Evolutionary conservation across 2,888 invertebrate species (phyloP), one percentile per base, ranked within the genome.

Genomic region (Stenolophus ochropezus): DNA sequence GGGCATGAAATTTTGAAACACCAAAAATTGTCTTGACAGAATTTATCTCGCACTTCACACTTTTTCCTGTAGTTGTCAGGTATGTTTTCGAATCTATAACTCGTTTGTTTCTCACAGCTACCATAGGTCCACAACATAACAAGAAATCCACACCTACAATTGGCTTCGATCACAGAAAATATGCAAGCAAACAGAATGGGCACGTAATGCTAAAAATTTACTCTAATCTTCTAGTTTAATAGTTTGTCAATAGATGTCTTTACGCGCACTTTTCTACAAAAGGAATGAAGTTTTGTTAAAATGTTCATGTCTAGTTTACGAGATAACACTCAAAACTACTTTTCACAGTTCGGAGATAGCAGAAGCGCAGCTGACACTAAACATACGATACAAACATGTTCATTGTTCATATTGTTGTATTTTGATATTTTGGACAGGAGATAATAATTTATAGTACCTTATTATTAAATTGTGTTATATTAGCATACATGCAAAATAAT

Each of bases 201-300:
- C 49, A 49, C 49, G 49, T 49, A 14, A 49, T 2, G 1, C n/a
- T 49, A 49, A 49, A 49, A 49, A 49, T 49, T 4, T 49, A 49
- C 49, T 49, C 5, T 49, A 4, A 49, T 49, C n/a, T 49, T 49
- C n/a, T 49, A 49, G n/a, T 49, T 49, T 1, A 0, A 49, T 49
- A 49, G 11, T 49, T 49, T 49, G 49, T 49, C 49, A 49, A 49
- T 8, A 14, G 49, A 49, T 49, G 49, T 49, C 49, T 49, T 49
- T 49, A 49, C 49, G n/a, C 11, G 49, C 11, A 49, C 33, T 33
- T 8, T 8, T 5, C 49, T 49, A 4, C 5, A 4, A 4, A 49
- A 49, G 49, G 49, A 49, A 49, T 49, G 49, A 49, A 49, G 49
- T 49, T 49, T 49, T 4, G 49, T 49, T 49, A 49, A 49, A 49